These are phyloP conservation scores for Tubulanus polymorphus DNA, from an alignment of 2,888 invertebrate species.

Conservation along the genomic window DNA sequence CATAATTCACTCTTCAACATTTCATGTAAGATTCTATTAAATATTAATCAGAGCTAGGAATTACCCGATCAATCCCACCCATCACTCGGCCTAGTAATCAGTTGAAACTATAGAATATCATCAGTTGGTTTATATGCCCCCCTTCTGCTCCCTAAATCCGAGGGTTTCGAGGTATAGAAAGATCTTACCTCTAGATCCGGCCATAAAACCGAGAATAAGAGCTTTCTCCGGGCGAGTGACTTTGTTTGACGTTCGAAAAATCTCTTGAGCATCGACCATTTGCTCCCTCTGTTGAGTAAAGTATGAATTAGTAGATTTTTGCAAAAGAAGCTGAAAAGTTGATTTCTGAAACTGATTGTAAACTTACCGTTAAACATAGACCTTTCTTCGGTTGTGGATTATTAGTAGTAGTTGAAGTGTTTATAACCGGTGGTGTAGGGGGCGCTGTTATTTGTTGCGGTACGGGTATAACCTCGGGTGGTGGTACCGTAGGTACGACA, in stretches of 20 bases:
- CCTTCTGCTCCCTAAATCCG: too few relatives aligned
- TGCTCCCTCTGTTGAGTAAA: slow-evolving; percentile 91
- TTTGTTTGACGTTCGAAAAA: slow-evolving; percentile 93
- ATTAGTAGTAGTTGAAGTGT: slow-evolving; percentile 17
- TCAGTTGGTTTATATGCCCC: background rate
- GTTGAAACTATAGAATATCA: background rate
- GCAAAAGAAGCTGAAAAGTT: background rate
- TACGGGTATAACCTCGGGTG: slow-evolving; percentile 13
- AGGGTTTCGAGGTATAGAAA: too few relatives aligned
- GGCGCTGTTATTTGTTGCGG: slow-evolving; percentile 9
- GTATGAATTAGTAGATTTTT: slow-evolving; percentile 12
- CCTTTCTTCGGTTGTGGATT: slow-evolving; percentile 38
- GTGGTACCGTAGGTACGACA: slow-evolving; percentile 11
- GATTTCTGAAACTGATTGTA: background rate
- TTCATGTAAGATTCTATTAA: too few relatives aligned
- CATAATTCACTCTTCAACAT: too few relatives aligned
- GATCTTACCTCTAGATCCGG: slow-evolving; percentile 80
- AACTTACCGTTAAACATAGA: slow-evolving; percentile 50
- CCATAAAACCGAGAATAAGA: slow-evolving; percentile 96
- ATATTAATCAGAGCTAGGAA: too few relatives aligned
- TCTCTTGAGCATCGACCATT: slow-evolving; percentile 94
- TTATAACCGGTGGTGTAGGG: slow-evolving; percentile 18
- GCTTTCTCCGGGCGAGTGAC: slow-evolving; percentile 96
- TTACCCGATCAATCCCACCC: too few relatives aligned
- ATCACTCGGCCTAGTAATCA: too few relatives aligned